Conservation (phyloP, 2,888 invertebrate species). For the Blastobasis lacticolella region DNA sequence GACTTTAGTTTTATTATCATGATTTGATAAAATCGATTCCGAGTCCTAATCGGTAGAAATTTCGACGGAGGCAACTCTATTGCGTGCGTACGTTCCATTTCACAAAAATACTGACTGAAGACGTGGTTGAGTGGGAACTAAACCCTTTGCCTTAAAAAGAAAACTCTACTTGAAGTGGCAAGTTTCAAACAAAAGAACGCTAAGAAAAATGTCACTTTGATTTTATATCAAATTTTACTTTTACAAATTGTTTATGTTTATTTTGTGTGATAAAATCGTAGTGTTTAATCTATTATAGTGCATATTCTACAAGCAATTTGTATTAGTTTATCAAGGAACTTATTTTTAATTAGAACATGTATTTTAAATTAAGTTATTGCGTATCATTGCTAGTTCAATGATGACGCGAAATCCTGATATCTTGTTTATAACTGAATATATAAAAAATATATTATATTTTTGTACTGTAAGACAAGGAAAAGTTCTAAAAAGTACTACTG, state of each 20-base stretch:
- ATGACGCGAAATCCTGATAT: slow-evolving; percentile 55
- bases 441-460: slow-evolving; percentile 84
- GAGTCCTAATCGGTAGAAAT: too few species aligned
- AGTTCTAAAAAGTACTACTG: slow-evolving; percentile 77
- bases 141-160: background rate
- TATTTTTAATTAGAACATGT: slow-evolving; percentile 24
- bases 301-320: slow-evolving; percentile 19
- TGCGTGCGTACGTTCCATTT: too few species aligned
- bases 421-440: slow-evolving; percentile 59
- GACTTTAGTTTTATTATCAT: too few species aligned
- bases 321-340: slow-evolving; percentile 13
- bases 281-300: slow-evolving; percentile 23
- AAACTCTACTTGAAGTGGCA: slow-evolving; percentile 4
- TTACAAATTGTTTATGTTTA: slow-evolving; percentile 25
- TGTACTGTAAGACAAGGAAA: slow-evolving; percentile 78
- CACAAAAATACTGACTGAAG: too few species aligned
- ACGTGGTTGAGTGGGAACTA: too few species aligned
- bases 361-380: slow-evolving; percentile 28
- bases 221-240: slow-evolving; percentile 29
- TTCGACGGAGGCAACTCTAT: too few species aligned
- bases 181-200: slow-evolving; percentile 41
- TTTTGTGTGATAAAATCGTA: slow-evolving; percentile 33
- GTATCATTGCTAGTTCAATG: slow-evolving; percentile 24
- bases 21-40: too few species aligned
- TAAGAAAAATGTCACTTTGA: slow-evolving; percentile 23